A percentile compares a stretch with the other conserved stretches of the same genome.
Conservation (phyloP, 2,888 invertebrate species). For the Drosophila siamana region DNA sequence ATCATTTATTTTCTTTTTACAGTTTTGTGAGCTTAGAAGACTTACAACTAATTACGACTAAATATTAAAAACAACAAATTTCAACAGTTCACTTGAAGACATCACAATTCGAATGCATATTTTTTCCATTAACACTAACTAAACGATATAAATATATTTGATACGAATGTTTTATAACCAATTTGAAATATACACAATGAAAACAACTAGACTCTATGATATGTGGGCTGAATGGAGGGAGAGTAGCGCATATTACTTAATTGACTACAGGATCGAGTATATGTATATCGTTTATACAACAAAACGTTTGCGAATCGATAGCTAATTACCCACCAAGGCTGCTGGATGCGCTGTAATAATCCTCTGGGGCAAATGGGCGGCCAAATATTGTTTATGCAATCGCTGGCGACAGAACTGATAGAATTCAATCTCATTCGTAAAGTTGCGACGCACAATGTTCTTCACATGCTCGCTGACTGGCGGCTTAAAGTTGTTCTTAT, state of each 20-base stretch:
- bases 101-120: slow-evolving; percentile 71
- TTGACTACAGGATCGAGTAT: slow-evolving; percentile 51
- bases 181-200: slow-evolving; percentile 65
- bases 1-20: slow-evolving; percentile 51
- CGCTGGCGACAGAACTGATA: slow-evolving; percentile 95
- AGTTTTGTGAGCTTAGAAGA: slow-evolving; percentile 54
- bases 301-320: neutral
- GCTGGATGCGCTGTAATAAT: slow-evolving; percentile 63
- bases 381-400: slow-evolving; percentile 92
- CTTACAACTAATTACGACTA: slow-evolving; percentile 45
- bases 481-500: slow-evolving; percentile 94
- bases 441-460: slow-evolving; percentile 93
- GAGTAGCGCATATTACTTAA: slow-evolving; percentile 35
- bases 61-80: slow-evolving; percentile 66
- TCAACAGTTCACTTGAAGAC: slow-evolving; percentile 77
- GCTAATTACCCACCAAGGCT: slow-evolving; percentile 38
- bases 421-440: slow-evolving; percentile 95
- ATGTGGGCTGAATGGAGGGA: slow-evolving; percentile 34
- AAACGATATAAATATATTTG: slow-evolving; percentile 64
- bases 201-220: slow-evolving; percentile 45
- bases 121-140: slow-evolving; percentile 54
- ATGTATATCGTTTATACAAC: slow-evolving; percentile 47
- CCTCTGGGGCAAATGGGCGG: slow-evolving; percentile 87
- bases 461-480: slow-evolving; percentile 94
- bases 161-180: slow-evolving; percentile 52